phyloP scores from a whole-genome alignment of 2,888 invertebrate species.

The Listrodromus nycthemerus region DNA sequence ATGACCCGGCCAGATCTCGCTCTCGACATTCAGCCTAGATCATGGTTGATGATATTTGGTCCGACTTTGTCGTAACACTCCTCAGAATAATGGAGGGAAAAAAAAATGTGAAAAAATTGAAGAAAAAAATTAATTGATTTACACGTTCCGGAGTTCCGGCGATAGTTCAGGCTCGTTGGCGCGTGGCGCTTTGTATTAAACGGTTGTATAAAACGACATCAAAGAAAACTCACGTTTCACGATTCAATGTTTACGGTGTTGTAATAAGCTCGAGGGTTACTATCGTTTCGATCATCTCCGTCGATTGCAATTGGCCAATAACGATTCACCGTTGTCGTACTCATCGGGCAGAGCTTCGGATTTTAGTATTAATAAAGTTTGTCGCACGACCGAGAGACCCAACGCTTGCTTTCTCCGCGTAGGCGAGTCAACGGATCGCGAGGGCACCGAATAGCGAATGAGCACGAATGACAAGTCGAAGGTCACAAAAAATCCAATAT shows the following conservation, averaged over 20 bases:
- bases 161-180: not conserved
- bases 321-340: not conserved
- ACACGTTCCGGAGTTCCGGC: not conserved
- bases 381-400: constrained; percentile 1
- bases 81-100: not conserved
- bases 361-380: constrained; percentile 12
- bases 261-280: constrained; percentile 45
- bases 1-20: constrained; percentile 65
- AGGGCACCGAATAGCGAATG: not conserved
- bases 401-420: constrained; percentile 32
- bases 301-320: constrained; percentile 36
- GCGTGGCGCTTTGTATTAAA: not conserved
- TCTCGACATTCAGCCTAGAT: constrained; percentile 66
- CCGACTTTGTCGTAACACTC: not conserved
- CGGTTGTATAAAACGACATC: not conserved
- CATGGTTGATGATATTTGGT: constrained; percentile 49
- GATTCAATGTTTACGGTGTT: constrained; percentile 45
- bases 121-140: constrained; percentile 10
- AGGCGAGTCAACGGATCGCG: constrained; percentile 25
- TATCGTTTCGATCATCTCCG: constrained; percentile 52
- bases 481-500: not conserved
- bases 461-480: not conserved
- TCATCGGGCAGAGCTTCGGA: not conserved
- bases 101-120: not conserved
- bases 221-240: not conserved